phyloP scores from a whole-genome alignment of 2,797 vertebrate species.

The Phrynocephalus vlangalii region DNA sequence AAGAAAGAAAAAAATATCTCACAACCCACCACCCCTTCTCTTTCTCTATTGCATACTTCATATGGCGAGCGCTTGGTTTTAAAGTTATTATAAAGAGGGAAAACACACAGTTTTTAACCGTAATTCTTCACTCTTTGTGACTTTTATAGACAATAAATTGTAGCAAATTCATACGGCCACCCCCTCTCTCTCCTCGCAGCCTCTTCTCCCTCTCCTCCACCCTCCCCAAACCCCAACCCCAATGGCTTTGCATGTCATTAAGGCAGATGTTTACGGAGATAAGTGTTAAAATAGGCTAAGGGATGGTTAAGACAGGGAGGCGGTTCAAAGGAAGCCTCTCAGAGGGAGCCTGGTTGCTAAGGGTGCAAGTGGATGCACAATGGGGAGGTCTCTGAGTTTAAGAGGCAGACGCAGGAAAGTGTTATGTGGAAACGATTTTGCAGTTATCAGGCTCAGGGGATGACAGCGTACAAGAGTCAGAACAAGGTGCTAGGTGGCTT shows the following conservation, averaged over 20 bases:
- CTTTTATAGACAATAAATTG: conserved; percentile 87
- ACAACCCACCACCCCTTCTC: conserved; percentile 70
- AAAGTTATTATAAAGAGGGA: conserved; percentile 82
- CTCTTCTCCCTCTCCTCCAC: not conserved
- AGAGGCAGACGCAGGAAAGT: conserved; percentile 85
- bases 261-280: conserved; percentile 83
- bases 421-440: conserved; percentile 94
- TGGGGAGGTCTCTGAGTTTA: conserved; percentile 82
- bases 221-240: conserved; percentile 34
- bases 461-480: conserved; percentile 93
- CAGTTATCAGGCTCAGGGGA: conserved; percentile 92
- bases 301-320: conserved; percentile 50
- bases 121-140: conserved; percentile 81
- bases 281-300: conserved; percentile 77
- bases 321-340: conserved; percentile 69
- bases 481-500: conserved; percentile 88
- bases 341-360: conserved; percentile 73
- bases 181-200: conserved; percentile 5
- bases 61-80: conserved; percentile 77
- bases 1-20: conserved; percentile 69
- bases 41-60: conserved; percentile 84
- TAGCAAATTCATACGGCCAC: conserved; percentile 78
- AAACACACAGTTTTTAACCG: conserved; percentile 81
- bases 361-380: conserved; percentile 74
- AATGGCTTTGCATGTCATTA: conserved; percentile 80